These are phyloP conservation scores for Drosophila parthenogenetica DNA, from an alignment of 2,888 invertebrate genomes.

Conservation along the genomic window DNA sequence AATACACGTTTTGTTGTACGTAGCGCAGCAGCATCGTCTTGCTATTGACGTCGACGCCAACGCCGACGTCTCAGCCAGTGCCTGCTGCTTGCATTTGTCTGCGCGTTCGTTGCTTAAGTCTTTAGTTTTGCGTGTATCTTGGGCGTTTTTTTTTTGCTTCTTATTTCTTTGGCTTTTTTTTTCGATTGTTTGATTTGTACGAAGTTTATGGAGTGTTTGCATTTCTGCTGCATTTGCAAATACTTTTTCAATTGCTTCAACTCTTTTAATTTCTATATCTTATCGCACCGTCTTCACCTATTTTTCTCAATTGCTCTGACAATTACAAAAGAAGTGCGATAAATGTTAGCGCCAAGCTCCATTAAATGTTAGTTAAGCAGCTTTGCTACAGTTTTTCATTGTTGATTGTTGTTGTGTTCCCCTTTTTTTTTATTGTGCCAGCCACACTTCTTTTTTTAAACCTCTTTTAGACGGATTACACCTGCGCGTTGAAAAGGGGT, in stretches of 20 bases:
- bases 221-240: conserved; percentile 31
- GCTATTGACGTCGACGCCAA: conserved; percentile 8
- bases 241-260: conserved; percentile 14
- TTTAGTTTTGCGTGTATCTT: conserved; percentile 63
- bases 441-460: conserved; percentile 38
- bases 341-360: conserved; percentile 75
- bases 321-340: conserved; percentile 53
- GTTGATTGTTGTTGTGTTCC: conserved; percentile 23
- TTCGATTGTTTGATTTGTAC: conserved; percentile 42
- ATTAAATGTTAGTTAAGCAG: conserved; percentile 72
- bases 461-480: conserved; percentile 57
- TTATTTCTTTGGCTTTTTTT: conserved; percentile 9
- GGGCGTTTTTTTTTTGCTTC: conserved; percentile 41
- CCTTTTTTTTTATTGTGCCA: conserved; percentile 35
- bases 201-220: conserved; percentile 36
- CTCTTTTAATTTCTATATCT: conserved; percentile 34
- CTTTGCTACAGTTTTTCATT: conserved; percentile 63
- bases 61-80: conserved; percentile 29
- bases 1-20: conserved; percentile 74
- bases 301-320: conserved; percentile 21
- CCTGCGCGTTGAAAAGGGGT: conserved; percentile 55
- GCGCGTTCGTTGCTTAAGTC: conserved; percentile 74
- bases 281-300: conserved; percentile 1
- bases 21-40: conserved; percentile 47
- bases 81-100: conserved; percentile 44